Evolutionary conservation across 2,888 invertebrate species (phyloP).

Genomic region (Schrankia costaestrigalis): DNA sequence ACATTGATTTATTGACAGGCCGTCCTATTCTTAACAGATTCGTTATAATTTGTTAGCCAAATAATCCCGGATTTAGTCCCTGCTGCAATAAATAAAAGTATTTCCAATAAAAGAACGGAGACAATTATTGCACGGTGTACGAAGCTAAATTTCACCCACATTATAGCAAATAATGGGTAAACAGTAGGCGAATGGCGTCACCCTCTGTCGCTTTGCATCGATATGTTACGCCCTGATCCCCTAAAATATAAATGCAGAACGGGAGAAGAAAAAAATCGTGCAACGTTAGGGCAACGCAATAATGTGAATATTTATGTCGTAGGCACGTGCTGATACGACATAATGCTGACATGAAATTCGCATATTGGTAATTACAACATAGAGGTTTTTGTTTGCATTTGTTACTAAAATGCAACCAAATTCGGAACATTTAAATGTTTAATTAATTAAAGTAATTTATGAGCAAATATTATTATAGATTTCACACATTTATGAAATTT

Average conservation of each 20-base stretch:
- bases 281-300: slow-evolving; percentile 61
- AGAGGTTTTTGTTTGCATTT: slow-evolving; percentile 26
- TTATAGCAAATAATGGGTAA: slow-evolving; percentile 77
- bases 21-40: slow-evolving; percentile 74
- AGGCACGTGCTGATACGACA: slow-evolving; percentile 72
- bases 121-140: slow-evolving; percentile 70
- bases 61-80: slow-evolving; percentile 72
- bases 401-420: too few species aligned
- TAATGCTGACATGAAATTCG: slow-evolving; percentile 70
- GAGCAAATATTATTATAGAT: too few species aligned
- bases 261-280: slow-evolving; percentile 66
- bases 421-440: too few species aligned
- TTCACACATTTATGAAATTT: too few species aligned
- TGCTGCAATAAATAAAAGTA: slow-evolving; percentile 48
- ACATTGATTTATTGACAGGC: slow-evolving; percentile 74
- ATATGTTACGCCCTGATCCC: slow-evolving; percentile 73
- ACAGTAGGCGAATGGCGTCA: slow-evolving; percentile 66
- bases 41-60: slow-evolving; percentile 79
- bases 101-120: slow-evolving; percentile 65
- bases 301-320: slow-evolving; percentile 76
- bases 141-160: slow-evolving; percentile 77
- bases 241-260: slow-evolving; percentile 75
- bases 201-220: slow-evolving; percentile 63
- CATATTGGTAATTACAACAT: slow-evolving; percentile 69
- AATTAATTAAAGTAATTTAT: too few species aligned